Conservation (phyloP, 2,888 invertebrate genomes). For the Lasiommata megera region DNA sequence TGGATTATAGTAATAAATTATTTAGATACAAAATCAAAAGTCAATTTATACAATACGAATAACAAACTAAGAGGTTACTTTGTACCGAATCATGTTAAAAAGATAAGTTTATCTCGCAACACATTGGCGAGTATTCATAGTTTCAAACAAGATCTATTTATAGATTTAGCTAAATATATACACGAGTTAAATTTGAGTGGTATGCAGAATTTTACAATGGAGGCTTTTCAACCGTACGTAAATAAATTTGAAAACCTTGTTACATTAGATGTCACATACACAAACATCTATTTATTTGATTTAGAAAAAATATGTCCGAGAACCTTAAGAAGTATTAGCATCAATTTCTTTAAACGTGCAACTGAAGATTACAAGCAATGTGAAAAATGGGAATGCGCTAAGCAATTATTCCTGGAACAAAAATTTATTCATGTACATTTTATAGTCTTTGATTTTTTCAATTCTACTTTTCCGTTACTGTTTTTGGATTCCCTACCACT, state of each 20-base stretch:
- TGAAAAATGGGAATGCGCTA: not conserved
- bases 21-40: slow-evolving; percentile 5
- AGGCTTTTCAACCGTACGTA: not conserved
- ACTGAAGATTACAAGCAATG: not conserved
- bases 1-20: slow-evolving; percentile 3
- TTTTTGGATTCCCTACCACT: not conserved
- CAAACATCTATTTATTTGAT: slow-evolving; percentile 7
- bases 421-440: slow-evolving; percentile 2
- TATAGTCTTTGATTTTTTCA: not conserved
- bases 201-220: slow-evolving; percentile 10
- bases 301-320: slow-evolving; percentile 5
- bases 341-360: slow-evolving; percentile 2
- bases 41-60: slow-evolving; percentile 1
- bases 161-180: slow-evolving; percentile 19
- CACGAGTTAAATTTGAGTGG: slow-evolving; percentile 20
- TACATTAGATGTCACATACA: slow-evolving; percentile 4
- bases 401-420: slow-evolving; percentile 3
- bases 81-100: not conserved
- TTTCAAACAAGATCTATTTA: slow-evolving; percentile 1
- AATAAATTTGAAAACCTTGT: not conserved
- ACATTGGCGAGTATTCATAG: slow-evolving; percentile 8
- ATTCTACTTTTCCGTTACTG: not conserved
- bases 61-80: not conserved
- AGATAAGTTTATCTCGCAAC: not conserved
- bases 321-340: slow-evolving; percentile 2